A percentile compares a stretch with the other conserved stretches of the same genome.
These are phyloP conservation scores for Meliscaeva auricollis DNA, from an alignment of 2,888 invertebrate species.

Conservation along the genomic window DNA sequence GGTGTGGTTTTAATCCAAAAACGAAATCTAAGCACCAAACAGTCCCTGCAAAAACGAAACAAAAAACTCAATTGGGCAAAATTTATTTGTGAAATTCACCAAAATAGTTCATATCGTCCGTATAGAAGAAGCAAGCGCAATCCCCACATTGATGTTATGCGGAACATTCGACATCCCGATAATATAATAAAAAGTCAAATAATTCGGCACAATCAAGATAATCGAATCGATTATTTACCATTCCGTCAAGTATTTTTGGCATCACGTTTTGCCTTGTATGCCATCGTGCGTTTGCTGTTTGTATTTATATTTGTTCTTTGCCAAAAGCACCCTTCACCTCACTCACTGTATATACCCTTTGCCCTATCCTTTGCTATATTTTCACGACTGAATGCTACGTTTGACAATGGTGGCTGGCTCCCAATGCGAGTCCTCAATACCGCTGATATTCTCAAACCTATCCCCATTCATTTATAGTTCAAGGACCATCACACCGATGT, in stretches of 20 bases:
- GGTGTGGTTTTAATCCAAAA: too few species aligned
- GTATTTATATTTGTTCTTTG: slow-evolving; percentile 25
- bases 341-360: not conserved
- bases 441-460: not conserved
- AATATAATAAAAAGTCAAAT: slow-evolving; percentile 74
- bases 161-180: slow-evolving; percentile 62
- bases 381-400: slow-evolving; percentile 52
- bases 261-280: slow-evolving; percentile 45
- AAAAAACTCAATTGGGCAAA: too few species aligned
- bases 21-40: too few species aligned
- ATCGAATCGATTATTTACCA: slow-evolving; percentile 73
- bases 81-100: slow-evolving; percentile 16
- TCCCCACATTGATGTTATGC: slow-evolving; percentile 24
- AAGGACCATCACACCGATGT: slow-evolving; percentile 48
- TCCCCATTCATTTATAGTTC: slow-evolving; percentile 27
- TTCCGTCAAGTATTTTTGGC: slow-evolving; percentile 63
- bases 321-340: too few species aligned
- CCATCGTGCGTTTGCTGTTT: slow-evolving; percentile 39
- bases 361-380: not conserved
- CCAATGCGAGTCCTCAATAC: not conserved
- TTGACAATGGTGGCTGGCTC: slow-evolving; percentile 37
- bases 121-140: slow-evolving; percentile 7
- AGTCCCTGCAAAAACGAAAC: too few species aligned
- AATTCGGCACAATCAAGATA: slow-evolving; percentile 74
- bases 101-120: slow-evolving; percentile 3